These are phyloP conservation scores for Oplegnathus fasciatus DNA, from an alignment of 2,113 vertebrate species.

Conservation along the genomic window DNA sequence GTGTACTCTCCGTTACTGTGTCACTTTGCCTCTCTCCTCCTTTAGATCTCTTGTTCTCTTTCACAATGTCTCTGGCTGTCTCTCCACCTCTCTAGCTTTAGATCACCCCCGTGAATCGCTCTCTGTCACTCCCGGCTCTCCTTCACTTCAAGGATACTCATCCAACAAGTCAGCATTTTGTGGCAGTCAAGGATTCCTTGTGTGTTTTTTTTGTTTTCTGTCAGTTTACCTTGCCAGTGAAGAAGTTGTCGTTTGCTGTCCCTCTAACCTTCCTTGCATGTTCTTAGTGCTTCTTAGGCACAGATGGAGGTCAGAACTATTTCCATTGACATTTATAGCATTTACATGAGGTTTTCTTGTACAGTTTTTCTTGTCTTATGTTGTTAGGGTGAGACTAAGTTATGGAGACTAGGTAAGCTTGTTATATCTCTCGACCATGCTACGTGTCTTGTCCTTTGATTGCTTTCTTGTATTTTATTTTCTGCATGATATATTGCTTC, in stretches of 20 bases:
- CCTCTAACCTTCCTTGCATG: not conserved
- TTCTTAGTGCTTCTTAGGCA: not conserved
- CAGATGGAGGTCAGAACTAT: not conserved
- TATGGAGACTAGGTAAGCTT: not conserved
- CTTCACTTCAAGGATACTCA: constrained; percentile 57
- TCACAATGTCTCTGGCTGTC: constrained; percentile 30
- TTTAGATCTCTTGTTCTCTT: constrained; percentile 43
- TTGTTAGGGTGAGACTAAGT: not conserved
- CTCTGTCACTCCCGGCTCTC: constrained; percentile 46
- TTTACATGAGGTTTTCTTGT: too few relatives aligned
- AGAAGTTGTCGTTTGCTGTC: constrained; percentile 15
- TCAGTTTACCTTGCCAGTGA: constrained; percentile 20
- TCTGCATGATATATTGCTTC: not conserved
- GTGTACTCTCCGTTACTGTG: constrained; percentile 29
- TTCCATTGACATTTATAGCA: not conserved
- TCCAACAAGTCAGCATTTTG: constrained; percentile 58
- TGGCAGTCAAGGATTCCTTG: constrained; percentile 30
- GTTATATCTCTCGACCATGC: not conserved
- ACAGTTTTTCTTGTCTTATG: not conserved
- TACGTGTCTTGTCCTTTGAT: not conserved
- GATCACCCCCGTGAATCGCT: constrained; percentile 15
- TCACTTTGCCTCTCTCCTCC: constrained; percentile 38
- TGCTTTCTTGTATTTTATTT: not conserved
- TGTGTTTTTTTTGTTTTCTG: constrained; percentile 25
- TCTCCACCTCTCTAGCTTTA: constrained; percentile 14